Base-by-base conservation (phyloP, 2,113 vertebrate genomes). In the Eubucco bourcierii region DNA sequence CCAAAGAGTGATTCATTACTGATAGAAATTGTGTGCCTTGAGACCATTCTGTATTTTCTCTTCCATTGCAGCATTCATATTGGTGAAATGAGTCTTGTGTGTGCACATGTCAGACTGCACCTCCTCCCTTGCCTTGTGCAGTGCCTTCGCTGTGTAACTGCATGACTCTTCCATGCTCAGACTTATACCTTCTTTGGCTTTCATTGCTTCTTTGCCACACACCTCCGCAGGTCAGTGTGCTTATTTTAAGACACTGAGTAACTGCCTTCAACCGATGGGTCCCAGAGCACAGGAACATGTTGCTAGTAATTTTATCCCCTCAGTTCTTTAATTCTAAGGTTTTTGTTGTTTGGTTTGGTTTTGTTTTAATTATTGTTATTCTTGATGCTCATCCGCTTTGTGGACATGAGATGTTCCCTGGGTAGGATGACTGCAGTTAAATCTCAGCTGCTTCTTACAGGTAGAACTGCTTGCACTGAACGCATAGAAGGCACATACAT, bases 401-500 rank as follows among this genome's bases (percentile, higher is more conserved):
- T 68, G 53, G 31, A 7, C 81, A 19, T 18, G 63, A 73, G 41
- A 31, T 70, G 34, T 34, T 87, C 3, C 9, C 15, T 47, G 31
- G 16, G 19, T 72, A n/a, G 55, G 1, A 0, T 47, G 50, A 50
- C 15, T 39, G 59, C 34, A 52, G 9, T 7, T 84, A 28, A 66
- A 41, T 41, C 31, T 74, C 56, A 60, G 34, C 87, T 82, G 28
- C 39, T 10, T 66, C 39, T 61, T 76, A 29, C 41, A 52, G 55
- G 14, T 50, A 34, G 11, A 15, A 3, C 63, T 50, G 23, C 55
- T 44, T 13, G 2, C 33, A 24, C 2, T 7, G 7, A 59, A 56
- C 44, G 13, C 2, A 58, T 28, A 14, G 66, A 85, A 56, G 47
- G 29, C 27, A 11, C 0, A 0, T 4, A 7, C 34, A 9, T 63